Conservation (phyloP, 2,113 vertebrate genomes). For the Micronycteris hirsuta region DNA sequence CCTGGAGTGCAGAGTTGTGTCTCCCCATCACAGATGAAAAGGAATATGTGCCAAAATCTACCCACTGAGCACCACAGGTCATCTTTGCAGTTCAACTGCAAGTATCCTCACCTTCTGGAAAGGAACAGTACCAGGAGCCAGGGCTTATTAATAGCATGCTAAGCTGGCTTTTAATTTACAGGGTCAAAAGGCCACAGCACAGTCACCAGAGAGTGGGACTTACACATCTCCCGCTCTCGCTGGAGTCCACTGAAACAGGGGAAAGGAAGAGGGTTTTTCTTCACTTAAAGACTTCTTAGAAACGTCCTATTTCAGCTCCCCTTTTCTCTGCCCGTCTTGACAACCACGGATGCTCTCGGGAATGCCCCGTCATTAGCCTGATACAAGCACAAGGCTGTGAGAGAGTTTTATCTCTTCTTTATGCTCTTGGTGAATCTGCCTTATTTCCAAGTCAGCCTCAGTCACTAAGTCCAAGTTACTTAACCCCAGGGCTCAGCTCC, state of each 20-base stretch:
- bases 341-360: background rate
- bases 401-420: background rate
- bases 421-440: background rate
- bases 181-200: background rate
- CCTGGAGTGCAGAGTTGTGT: background rate
- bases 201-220: background rate
- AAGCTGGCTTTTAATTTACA: background rate
- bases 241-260: background rate
- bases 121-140: background rate
- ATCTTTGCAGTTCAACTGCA: background rate
- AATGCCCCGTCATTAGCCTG: background rate
- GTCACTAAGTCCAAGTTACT: background rate
- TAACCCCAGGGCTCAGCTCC: background rate
- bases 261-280: background rate
- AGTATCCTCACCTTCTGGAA: background rate
- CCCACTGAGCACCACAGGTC: background rate
- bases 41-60: background rate
- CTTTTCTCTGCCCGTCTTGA: background rate
- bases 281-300: background rate
- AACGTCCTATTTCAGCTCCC: background rate
- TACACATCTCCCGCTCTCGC: background rate
- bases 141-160: background rate
- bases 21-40: background rate
- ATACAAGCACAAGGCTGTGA: rapidly evolving
- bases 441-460: background rate